A percentile compares a stretch with the other conserved stretches of the same genome.
These are phyloP conservation scores for Prietella phreatophila DNA, from an alignment of 2,113 vertebrate genomes.

Conservation along the genomic window DNA sequence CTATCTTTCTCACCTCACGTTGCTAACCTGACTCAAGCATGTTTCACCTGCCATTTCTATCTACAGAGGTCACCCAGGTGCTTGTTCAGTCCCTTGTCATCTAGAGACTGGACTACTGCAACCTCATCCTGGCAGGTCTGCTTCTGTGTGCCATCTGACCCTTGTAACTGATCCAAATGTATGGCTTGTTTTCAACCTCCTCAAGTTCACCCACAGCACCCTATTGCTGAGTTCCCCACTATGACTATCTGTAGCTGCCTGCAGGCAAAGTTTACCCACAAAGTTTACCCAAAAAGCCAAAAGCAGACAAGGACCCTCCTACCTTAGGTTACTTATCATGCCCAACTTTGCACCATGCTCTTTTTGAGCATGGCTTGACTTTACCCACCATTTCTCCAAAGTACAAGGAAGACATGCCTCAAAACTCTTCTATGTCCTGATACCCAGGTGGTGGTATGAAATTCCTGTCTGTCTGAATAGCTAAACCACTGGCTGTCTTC, in stretches of 20 bases:
- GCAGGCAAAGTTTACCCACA: background rate
- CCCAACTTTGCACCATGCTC: background rate
- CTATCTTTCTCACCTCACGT: no score
- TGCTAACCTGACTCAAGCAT: background rate
- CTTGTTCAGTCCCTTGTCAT: conserved; percentile 8
- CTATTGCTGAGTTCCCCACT: no score
- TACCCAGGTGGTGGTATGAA: background rate
- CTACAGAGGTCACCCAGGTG: conserved; percentile 14
- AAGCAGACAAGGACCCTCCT: background rate
- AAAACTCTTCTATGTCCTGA: background rate
- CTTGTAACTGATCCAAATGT: background rate
- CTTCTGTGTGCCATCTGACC: background rate
- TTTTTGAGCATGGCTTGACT: background rate
- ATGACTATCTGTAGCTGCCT: background rate
- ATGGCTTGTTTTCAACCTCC: background rate
- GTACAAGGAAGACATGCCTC: background rate
- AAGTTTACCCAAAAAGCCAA: background rate
- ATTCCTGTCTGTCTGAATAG: background rate
- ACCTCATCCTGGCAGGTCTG: background rate
- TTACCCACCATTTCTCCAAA: background rate
- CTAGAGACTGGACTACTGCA: conserved; percentile 5
- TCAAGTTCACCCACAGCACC: background rate
- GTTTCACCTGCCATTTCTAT: background rate
- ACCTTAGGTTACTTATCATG: background rate
- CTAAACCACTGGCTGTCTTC: background rate